Evolutionary conservation across 2,113 vertebrate species (phyloP).

Genomic region (Psammodynastes pulverulentus): DNA sequence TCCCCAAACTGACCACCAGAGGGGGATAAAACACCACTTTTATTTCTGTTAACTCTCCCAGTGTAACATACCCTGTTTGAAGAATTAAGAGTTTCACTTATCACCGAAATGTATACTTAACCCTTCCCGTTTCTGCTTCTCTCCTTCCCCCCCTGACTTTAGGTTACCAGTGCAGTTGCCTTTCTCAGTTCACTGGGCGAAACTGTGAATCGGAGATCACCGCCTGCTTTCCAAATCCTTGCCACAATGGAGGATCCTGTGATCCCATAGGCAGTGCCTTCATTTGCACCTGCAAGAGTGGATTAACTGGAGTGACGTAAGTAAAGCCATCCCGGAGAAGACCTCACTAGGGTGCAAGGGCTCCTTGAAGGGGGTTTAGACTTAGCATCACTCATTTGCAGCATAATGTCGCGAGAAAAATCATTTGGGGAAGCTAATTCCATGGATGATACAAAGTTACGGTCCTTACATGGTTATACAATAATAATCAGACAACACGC

Average conservation of each 20-base stretch:
- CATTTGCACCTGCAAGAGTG: constrained; percentile 89
- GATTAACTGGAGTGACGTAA: constrained; percentile 90
- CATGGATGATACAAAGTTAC: not conserved
- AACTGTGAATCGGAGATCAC: constrained; percentile 93
- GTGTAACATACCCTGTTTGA: not conserved
- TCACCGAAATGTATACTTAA: not conserved
- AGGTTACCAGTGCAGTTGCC: constrained; percentile 93
- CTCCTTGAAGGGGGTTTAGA: not conserved
- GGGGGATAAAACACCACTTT: not conserved
- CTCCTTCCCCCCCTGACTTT: not conserved
- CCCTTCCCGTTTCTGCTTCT: constrained; percentile 1
- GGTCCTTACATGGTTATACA: not conserved
- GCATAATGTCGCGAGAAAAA: not conserved
- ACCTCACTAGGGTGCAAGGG: not conserved
- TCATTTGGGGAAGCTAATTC: not conserved
- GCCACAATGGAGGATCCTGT: constrained; percentile 86
- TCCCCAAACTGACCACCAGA: constrained; percentile 12
- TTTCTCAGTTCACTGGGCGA: constrained; percentile 86
- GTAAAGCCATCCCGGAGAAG: constrained; percentile 46
- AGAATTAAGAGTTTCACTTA: not conserved
- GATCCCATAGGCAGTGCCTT: constrained; percentile 89
- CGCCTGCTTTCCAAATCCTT: constrained; percentile 92
- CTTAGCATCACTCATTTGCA: not conserved
- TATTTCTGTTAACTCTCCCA: not conserved
- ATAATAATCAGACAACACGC: not conserved